Percentiles rank a stretch among this genome's conserved stretches.
These are phyloP conservation scores for Melopsittacus undulatus DNA, from an alignment of 2,797 vertebrate genomes.

Conservation along the genomic window DNA sequence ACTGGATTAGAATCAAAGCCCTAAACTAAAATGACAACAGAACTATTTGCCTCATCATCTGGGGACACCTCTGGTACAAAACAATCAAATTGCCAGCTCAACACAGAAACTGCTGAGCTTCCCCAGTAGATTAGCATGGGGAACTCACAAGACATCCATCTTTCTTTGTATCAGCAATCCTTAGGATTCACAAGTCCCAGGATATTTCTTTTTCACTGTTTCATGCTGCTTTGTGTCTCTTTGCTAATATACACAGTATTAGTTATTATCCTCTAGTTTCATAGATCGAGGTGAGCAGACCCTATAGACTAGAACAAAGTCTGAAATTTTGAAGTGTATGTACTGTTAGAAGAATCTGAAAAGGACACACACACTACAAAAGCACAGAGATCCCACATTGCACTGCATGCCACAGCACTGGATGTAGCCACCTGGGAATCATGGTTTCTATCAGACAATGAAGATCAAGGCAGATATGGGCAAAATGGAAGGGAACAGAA, in stretches of 20 bases:
- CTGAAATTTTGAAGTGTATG: neutral
- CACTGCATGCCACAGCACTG: neutral
- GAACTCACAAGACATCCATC: neutral
- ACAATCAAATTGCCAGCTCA: neutral
- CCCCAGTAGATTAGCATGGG: neutral
- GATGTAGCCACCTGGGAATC: neutral
- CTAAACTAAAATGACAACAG: neutral
- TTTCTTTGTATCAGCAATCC: neutral
- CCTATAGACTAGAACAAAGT: neutral
- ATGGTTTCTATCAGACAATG: neutral
- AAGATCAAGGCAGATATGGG: neutral
- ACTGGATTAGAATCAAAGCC: conserved; percentile 33
- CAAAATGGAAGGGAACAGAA: neutral
- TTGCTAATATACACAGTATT: neutral
- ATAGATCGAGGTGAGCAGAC: neutral
- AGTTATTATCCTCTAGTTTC: neutral
- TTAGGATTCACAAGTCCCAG: neutral
- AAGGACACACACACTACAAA: neutral
- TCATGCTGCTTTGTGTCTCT: neutral
- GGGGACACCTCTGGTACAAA: neutral
- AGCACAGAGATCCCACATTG: neutral
- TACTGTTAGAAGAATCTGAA: neutral
- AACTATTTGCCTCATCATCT: neutral
- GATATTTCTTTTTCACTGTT: neutral
- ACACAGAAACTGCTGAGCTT: neutral